Evolutionary conservation across 2,888 invertebrate species (phyloP).

Genomic region (Chloroclysta siterata): DNA sequence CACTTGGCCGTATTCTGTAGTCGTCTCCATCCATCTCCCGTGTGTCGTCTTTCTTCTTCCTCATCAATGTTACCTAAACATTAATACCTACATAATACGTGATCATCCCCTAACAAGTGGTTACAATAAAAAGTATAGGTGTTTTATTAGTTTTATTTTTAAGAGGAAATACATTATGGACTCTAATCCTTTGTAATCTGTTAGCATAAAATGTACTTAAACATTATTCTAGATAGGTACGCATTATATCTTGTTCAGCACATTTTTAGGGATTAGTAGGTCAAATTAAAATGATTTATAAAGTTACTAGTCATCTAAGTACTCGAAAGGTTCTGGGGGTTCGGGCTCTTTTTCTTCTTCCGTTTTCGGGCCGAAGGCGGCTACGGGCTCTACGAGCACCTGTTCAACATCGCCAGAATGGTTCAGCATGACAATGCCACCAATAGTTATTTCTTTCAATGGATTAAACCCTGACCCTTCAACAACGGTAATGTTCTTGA

Average conservation of each 20-base stretch:
- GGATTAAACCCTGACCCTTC: conserved; percentile 93
- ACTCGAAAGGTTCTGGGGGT: conserved; percentile 99
- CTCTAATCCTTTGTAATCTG: conserved; percentile 20
- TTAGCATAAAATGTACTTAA: conserved; percentile 38
- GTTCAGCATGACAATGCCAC: conserved; percentile 97
- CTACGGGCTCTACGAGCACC: conserved; percentile 95
- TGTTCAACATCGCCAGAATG: conserved; percentile 93
- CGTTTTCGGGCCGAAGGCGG: conserved; percentile 94
- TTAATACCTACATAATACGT: no score
- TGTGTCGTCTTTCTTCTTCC: no score
- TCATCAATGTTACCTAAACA: no score
- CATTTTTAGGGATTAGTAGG: conserved; percentile 56
- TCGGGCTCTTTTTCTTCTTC: conserved; percentile 99
- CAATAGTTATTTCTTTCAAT: conserved; percentile 96
- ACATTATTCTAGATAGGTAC: conserved; percentile 53
- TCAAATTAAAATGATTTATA: conserved; percentile 40
- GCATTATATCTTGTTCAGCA: conserved; percentile 62
- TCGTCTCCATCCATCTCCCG: no score
- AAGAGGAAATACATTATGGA: conserved; percentile 56
- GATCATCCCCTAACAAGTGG: no score
- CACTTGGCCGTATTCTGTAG: no score
- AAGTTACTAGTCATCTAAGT: conserved; percentile 89
- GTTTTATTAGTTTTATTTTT: conserved; percentile 33
- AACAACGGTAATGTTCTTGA: conserved; percentile 90
- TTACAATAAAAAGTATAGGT: background rate